Evolutionary conservation across 2,888 invertebrate genomes (phyloP).

Genomic region (Drosophila cracens): DNA sequence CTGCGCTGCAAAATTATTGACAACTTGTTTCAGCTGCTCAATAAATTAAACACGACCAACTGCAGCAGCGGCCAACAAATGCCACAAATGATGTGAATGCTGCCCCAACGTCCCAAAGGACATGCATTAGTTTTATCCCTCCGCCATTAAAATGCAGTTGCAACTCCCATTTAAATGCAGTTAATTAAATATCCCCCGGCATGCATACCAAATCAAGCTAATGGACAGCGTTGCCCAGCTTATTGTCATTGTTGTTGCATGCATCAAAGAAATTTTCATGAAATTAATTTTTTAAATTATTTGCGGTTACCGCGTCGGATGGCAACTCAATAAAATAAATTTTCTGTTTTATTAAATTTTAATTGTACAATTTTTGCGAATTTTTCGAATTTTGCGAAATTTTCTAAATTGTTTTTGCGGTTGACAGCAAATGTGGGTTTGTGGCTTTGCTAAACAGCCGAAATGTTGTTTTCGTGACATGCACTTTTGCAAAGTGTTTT

Average conservation of each 20-base stretch:
- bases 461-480: not conserved
- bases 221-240: conserved; percentile 17
- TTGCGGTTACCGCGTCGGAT: conserved; percentile 27
- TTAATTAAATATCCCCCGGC: conserved; percentile 59
- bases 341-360: conserved; percentile 16
- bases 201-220: conserved; percentile 32
- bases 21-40: conserved; percentile 51
- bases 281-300: conserved; percentile 26
- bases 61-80: conserved; percentile 17
- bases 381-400: conserved; percentile 7
- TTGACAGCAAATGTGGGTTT: conserved; percentile 14
- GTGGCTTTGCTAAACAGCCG: not conserved
- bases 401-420: conserved; percentile 47
- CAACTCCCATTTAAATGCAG: conserved; percentile 48
- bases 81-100: conserved; percentile 32
- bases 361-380: conserved; percentile 25
- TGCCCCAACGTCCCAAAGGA: conserved; percentile 26
- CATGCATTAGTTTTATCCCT: conserved; percentile 24
- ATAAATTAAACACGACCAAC: conserved; percentile 49
- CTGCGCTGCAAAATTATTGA: conserved; percentile 42
- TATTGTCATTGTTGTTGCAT: not conserved
- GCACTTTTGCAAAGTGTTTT: too few relatives aligned
- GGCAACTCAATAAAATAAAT: conserved; percentile 12
- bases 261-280: not conserved
- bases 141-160: conserved; percentile 56